Evolutionary conservation across 2,113 vertebrate genomes (phyloP).

Genomic region (Aegithalos caudatus): DNA sequence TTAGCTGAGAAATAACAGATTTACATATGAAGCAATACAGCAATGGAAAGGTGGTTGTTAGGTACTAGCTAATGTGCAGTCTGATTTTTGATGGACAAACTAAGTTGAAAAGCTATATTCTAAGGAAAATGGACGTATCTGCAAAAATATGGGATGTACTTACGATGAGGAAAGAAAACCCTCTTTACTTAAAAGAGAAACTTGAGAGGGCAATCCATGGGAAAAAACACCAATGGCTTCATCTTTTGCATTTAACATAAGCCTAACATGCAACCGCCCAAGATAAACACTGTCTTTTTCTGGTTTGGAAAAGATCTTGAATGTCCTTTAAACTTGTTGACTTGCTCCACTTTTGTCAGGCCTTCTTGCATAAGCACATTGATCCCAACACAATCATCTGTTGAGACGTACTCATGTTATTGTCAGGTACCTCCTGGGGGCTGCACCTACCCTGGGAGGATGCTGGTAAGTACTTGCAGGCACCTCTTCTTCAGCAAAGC

Average conservation of each 20-base stretch:
- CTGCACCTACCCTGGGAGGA: not conserved
- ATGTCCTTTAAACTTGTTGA: conserved; percentile 26
- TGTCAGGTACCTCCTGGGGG: not conserved
- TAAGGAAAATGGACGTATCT: not conserved
- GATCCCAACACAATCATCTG: not conserved
- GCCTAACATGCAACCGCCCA: rapidly evolving
- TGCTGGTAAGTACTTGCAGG: not conserved
- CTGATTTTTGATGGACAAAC: not conserved
- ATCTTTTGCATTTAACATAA: not conserved
- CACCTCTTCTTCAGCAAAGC: not conserved
- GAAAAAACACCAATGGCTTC: not conserved
- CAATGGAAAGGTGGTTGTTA: not conserved
- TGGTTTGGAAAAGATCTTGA: not conserved
- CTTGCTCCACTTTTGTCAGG: conserved; percentile 18
- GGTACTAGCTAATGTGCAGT: not conserved
- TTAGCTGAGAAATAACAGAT: not conserved
- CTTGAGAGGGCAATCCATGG: not conserved
- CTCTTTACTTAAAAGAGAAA: not conserved
- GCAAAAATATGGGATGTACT: not conserved
- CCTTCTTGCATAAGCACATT: not conserved
- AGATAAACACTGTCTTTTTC: not conserved
- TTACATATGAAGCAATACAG: not conserved
- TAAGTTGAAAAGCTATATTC: not conserved
- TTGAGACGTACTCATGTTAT: not conserved
- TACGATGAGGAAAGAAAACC: not conserved